phyloP scores from a whole-genome alignment of 2,888 invertebrate genomes.

The Agrochola litura region DNA sequence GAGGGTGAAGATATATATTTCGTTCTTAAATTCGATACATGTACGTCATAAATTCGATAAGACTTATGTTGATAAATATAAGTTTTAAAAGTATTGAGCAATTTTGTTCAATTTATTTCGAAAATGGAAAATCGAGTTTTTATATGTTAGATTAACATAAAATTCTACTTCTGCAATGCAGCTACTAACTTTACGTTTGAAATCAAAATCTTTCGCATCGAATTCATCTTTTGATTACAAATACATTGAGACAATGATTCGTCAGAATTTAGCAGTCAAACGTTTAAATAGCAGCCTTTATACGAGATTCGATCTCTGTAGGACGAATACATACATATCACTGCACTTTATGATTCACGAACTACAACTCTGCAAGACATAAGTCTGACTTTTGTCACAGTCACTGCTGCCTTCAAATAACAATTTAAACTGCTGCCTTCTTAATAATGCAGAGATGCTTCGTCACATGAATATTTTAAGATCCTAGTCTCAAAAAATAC shows the following conservation, averaged over 20 bases:
- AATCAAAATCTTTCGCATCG: conserved; percentile 25
- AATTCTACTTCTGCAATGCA: conserved; percentile 23
- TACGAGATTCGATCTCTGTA: conserved; percentile 72
- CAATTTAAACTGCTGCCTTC: conserved; percentile 24
- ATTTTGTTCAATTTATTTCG: conserved; percentile 43
- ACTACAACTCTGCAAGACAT: conserved; percentile 25
- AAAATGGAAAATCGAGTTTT: conserved; percentile 25
- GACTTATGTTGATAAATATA: conserved; percentile 50
- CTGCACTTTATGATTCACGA: conserved; percentile 44
- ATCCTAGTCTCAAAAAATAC: conserved; percentile 76
- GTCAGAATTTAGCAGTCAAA: conserved; percentile 33
- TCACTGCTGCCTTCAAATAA: conserved; percentile 25
- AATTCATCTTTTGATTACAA: conserved; percentile 21
- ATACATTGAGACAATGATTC: conserved; percentile 40
- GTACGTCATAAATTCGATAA: conserved; percentile 61
- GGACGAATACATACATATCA: conserved; percentile 69
- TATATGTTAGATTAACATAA: conserved; percentile 13
- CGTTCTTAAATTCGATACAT: conserved; percentile 51
- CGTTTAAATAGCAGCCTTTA: conserved; percentile 62
- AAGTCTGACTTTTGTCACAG: conserved; percentile 48
- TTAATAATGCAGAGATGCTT: conserved; percentile 30
- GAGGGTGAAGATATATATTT: conserved; percentile 22
- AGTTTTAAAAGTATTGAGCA: conserved; percentile 57
- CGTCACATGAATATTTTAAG: conserved; percentile 29
- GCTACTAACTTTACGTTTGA: conserved; percentile 17